A percentile compares a stretch with the other conserved stretches of the same genome.
Evolutionary conservation across 2,888 invertebrate species (phyloP).

Genomic region (Drosophila helvetica): DNA sequence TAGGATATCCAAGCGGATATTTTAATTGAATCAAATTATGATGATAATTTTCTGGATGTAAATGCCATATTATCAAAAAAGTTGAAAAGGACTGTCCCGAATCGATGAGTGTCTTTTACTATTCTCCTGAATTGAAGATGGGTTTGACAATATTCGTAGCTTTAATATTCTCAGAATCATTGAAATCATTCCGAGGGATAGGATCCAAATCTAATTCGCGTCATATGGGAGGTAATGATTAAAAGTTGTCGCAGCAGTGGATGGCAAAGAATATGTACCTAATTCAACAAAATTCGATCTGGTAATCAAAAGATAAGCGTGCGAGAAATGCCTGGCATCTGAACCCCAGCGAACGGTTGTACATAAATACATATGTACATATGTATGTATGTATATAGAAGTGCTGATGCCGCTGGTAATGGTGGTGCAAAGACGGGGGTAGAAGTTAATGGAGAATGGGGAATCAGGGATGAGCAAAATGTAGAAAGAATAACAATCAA

Average conservation of each 20-base stretch:
- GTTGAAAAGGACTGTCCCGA: not conserved
- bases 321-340: constrained; percentile 41
- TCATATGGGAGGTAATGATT: constrained; percentile 43
- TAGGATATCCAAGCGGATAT: not conserved
- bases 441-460: constrained; percentile 43
- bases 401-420: constrained; percentile 33
- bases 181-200: constrained; percentile 17
- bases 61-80: too few species aligned
- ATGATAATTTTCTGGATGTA: too few species aligned
- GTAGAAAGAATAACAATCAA: constrained; percentile 75
- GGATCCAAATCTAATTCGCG: constrained; percentile 33
- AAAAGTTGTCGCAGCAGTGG: constrained; percentile 22
- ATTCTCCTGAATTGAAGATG: not conserved
- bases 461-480: constrained; percentile 46
- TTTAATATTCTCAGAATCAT: not conserved
- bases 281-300: constrained; percentile 75
- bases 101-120: not conserved
- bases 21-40: too few species aligned
- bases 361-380: not conserved
- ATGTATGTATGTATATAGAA: not conserved
- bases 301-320: constrained; percentile 75
- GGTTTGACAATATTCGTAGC: not conserved
- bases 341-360: constrained; percentile 52
- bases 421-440: constrained; percentile 33
- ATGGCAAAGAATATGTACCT: constrained; percentile 55